These are phyloP conservation scores for Aphelenchoides besseyi DNA, from an alignment of 1,140 invertebrate genomes.

Conservation along the genomic window DNA sequence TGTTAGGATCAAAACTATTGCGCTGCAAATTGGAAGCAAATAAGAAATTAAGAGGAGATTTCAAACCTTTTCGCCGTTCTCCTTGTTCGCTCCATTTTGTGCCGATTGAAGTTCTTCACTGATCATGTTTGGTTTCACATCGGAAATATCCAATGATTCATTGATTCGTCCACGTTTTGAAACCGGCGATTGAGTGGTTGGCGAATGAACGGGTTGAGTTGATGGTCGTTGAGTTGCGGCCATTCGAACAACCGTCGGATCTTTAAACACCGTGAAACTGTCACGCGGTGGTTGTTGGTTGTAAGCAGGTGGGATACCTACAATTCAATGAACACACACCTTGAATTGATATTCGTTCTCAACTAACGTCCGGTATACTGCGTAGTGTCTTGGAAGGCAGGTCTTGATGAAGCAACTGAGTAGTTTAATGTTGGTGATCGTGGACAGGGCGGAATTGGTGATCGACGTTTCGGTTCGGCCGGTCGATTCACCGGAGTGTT, in stretches of 20 bases:
- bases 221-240: background rate
- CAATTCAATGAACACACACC: background rate
- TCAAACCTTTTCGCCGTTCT: background rate
- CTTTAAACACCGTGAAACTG: constrained; percentile 2
- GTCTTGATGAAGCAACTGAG: background rate
- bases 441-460: background rate
- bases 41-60: background rate
- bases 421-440: background rate
- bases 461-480: constrained; percentile 1
- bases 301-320: background rate
- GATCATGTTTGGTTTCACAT: background rate
- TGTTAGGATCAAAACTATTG: constrained; percentile 8
- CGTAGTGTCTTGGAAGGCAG: background rate
- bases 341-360: background rate
- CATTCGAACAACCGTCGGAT: background rate
- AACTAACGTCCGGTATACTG: background rate
- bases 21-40: background rate
- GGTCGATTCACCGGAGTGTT: background rate
- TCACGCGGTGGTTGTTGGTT: background rate
- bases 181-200: constrained; percentile 1
- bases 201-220: background rate
- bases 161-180: background rate
- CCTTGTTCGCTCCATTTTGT: background rate
- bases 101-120: background rate
- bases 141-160: background rate